These are phyloP conservation scores for Carassius auratus DNA, from an alignment of 2,113 vertebrate species.

Conservation along the genomic window DNA sequence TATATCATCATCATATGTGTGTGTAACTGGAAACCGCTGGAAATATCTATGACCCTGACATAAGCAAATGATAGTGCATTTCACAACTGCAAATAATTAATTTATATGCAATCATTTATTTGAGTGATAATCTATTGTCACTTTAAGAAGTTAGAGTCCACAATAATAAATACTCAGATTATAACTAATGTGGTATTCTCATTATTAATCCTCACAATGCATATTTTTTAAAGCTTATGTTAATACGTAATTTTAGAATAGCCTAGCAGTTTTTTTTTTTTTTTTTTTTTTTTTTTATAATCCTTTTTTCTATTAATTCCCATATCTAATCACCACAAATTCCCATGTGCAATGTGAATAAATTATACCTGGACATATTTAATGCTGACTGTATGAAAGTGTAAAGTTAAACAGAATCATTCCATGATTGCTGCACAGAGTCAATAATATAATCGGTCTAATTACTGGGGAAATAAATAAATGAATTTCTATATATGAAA, in stretches of 20 bases:
- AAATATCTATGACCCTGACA: background rate
- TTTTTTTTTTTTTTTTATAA: no score
- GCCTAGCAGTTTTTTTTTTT: background rate
- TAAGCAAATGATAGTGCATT: background rate
- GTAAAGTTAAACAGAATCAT: background rate
- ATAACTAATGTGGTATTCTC: background rate
- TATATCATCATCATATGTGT: background rate
- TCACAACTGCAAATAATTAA: background rate
- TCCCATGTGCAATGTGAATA: background rate
- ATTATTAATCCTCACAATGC: background rate
- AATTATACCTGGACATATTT: conserved; percentile 27
- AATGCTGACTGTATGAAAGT: conserved; percentile 17
- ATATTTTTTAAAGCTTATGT: background rate
- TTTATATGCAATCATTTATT: background rate
- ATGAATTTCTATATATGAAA: no score
- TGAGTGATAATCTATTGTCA: background rate
- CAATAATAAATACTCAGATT: background rate
- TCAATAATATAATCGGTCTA: background rate
- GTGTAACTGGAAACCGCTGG: background rate
- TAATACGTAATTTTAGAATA: background rate
- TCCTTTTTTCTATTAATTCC: conserved; percentile 1
- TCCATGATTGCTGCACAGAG: background rate
- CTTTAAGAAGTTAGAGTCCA: background rate
- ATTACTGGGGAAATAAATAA: no score
- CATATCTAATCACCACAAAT: conserved; percentile 20